phyloP scores from a whole-genome alignment of 2,888 invertebrate genomes.

The Drosophila testacea region DNA sequence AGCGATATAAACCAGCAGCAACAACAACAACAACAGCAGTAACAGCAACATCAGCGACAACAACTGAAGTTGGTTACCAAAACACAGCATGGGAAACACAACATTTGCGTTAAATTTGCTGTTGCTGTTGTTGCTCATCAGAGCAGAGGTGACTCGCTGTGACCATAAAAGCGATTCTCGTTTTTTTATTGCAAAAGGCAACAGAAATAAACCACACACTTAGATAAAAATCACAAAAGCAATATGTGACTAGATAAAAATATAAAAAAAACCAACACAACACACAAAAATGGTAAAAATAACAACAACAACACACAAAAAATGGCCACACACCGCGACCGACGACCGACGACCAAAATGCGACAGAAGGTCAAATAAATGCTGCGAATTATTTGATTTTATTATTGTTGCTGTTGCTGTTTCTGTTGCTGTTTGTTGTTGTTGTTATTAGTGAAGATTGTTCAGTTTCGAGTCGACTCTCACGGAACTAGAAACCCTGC shows the following conservation, averaged over 20 bases:
- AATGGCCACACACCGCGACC: conserved; percentile 60
- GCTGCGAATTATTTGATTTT: conserved; percentile 68
- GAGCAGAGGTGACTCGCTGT: conserved; percentile 73
- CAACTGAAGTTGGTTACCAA: conserved; percentile 42
- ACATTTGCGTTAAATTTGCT: conserved; percentile 75
- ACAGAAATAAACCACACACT: conserved; percentile 77
- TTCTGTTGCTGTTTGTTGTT: conserved; percentile 27
- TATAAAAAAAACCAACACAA: conserved; percentile 8
- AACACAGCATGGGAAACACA: conserved; percentile 74
- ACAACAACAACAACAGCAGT: conserved; percentile 5
- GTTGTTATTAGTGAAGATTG: conserved; percentile 40
- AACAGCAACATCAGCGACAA: conserved; percentile 13
- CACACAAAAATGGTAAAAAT: conserved; percentile 18
- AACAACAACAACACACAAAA: conserved; percentile 9
- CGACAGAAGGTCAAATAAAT: conserved; percentile 75
- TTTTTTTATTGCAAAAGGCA: conserved; percentile 70
- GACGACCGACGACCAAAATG: conserved; percentile 39
- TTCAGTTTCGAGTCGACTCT: conserved; percentile 45
- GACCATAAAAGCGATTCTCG: conserved; percentile 78
- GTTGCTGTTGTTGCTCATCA: conserved; percentile 55
- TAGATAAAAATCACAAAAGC: conserved; percentile 84
- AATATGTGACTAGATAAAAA: conserved; percentile 83
- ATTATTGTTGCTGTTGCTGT: conserved; percentile 32
- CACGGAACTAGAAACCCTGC: conserved; percentile 59
- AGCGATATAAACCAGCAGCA: conserved; percentile 58